These are phyloP conservation scores for Dissostichus mawsoni DNA, from an alignment of 2,113 vertebrate species.

Conservation along the genomic window DNA sequence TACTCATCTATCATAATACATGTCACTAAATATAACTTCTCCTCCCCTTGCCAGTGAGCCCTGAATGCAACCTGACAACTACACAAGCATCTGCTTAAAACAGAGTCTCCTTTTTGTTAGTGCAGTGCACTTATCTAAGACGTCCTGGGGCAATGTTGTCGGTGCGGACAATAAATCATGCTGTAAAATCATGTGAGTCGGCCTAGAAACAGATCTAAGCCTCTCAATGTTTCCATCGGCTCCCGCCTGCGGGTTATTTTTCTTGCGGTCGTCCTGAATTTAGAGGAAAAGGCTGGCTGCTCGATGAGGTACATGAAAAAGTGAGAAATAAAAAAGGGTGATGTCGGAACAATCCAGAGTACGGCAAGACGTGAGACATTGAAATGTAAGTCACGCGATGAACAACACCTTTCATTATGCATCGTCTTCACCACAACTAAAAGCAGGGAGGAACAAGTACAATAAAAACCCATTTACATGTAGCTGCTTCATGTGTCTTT, in stretches of 20 bases:
- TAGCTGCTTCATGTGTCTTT: neutral
- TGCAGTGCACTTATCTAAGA: constrained; percentile 64
- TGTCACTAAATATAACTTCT: constrained; percentile 41
- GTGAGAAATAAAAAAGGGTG: constrained; percentile 4
- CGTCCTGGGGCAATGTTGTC: constrained; percentile 71
- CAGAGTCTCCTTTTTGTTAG: constrained; percentile 58
- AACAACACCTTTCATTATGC: too few relatives aligned
- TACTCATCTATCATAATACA: constrained; percentile 57
- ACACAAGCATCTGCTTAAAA: constrained; percentile 56
- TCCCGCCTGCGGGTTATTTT: constrained; percentile 47
- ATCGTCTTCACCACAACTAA: neutral
- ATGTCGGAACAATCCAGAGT: constrained; percentile 14
- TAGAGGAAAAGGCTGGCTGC: constrained; percentile 24
- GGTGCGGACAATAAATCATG: constrained; percentile 76
- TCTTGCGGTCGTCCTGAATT: constrained; percentile 39
- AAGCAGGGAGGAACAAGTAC: neutral
- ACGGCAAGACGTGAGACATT: neutral
- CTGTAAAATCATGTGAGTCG: constrained; percentile 58
- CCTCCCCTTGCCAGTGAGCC: constrained; percentile 20
- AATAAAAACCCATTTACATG: neutral
- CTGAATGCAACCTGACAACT: constrained; percentile 46
- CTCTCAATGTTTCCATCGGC: constrained; percentile 67
- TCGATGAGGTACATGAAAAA: constrained; percentile 30
- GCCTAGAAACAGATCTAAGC: constrained; percentile 64
- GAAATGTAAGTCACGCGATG: neutral